A percentile compares a stretch with the other conserved stretches of the same genome.
phyloP scores from a whole-genome alignment of 2,113 vertebrate species.

The Mirounga angustirostris region DNA sequence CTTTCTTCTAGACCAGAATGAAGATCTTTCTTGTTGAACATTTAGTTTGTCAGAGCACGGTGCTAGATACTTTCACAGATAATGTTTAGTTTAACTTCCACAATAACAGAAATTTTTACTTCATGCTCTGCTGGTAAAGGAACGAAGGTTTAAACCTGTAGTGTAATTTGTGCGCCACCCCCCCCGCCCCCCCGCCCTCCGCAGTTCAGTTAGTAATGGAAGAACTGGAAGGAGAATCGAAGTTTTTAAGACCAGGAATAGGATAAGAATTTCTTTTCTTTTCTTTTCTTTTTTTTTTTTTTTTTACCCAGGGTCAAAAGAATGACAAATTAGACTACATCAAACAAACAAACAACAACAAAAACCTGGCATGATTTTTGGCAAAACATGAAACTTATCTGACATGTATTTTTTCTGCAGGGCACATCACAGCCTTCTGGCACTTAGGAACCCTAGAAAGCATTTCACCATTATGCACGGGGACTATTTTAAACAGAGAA shows the following conservation, averaged over 20 bases:
- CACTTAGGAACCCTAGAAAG: neutral
- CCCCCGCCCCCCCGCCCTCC: too few species aligned
- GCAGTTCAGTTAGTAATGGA: neutral
- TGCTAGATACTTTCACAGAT: neutral
- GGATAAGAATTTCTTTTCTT: neutral
- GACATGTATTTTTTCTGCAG: neutral
- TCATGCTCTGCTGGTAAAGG: slow-evolving; percentile 6
- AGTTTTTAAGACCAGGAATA: neutral
- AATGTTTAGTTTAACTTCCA: neutral
- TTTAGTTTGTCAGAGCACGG: neutral
- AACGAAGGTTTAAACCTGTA: neutral
- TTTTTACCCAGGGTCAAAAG: neutral
- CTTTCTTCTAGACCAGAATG: neutral
- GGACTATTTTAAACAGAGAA: neutral
- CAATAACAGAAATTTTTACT: neutral
- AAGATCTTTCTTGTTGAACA: neutral
- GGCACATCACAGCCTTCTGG: neutral
- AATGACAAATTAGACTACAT: neutral
- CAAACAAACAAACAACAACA: neutral
- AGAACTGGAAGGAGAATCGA: neutral
- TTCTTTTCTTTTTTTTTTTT: neutral
- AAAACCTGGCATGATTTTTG: neutral
- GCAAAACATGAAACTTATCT: neutral
- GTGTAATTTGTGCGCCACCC: neutral
- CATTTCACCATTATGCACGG: neutral